Base-by-base conservation (phyloP, 2,888 invertebrate genomes). In the Drosophila fungiperda region DNA sequence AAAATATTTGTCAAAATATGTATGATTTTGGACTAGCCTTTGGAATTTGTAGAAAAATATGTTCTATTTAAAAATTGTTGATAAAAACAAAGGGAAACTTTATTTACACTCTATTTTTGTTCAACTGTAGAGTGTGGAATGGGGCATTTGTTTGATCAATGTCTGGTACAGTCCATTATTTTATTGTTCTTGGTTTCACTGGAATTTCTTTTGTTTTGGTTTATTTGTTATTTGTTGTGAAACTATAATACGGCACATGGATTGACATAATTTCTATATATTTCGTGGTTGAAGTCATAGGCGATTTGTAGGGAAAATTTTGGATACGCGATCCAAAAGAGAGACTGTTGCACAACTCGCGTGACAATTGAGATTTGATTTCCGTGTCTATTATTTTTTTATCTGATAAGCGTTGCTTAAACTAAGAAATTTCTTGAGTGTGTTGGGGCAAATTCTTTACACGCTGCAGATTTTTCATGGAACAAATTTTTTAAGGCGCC, bases 201-300 rank as follows among this genome's bases (percentile, higher is more conserved):
- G 61, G 60, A 52, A 52, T 48, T 58, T n/a, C 5, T 33, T 32
- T 23, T 60, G 40, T 45, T 45, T 8, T 12, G 23, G 23, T 23
- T 57, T 35, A 48, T 42, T 7, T 17, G 20, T 17, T 29, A 52
- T 53, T 72, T 74, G 70, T 75, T 82, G 77, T 78, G 88, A 73
- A 78, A 88, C 82, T 78, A 65, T 76, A 74, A 73, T 83, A 60
- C 50, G 62, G 35, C 59, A 38, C n/a, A 20, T 35, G 45, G 40
- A 74, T 83, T 90, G 87, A 88, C 83, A 90, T 87, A 90, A 90
- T 88, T 90, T 78, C 86, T 87, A 88, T 87, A 81, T 88, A 79
- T 86, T 90, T 76, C 45, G 68, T 53, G 36, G 58, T 64, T 87
- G 68, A 84, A 68, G 73, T 89, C 82, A 89, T 73, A 29, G 45